Base-by-base conservation (phyloP, 2,113 vertebrate species). In the Actinemys pallida region DNA sequence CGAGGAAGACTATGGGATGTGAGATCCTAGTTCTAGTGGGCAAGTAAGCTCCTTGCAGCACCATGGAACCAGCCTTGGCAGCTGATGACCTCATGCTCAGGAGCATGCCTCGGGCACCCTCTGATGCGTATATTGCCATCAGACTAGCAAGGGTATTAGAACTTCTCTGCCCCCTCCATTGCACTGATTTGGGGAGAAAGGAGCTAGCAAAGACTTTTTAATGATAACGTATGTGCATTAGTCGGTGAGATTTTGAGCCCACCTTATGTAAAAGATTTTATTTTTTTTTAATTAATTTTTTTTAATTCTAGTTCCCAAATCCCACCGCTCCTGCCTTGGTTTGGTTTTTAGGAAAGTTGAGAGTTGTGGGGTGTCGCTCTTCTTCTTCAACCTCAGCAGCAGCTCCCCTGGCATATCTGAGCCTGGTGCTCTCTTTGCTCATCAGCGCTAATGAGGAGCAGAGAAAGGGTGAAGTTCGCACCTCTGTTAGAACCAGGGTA, bases 361-460 rank as follows among this genome's bases (percentile, higher is more conserved):
- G 31, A 69, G 35, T 47, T 78, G 12, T 25, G 42, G 10, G 42
- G 10, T 47, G 24, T 25, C 42, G 6, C 24, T 25, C 25, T 78
- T 78, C 22, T 47, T 45, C 24, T 39, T 87, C 76, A n/a, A 69
- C 62, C 39, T 81, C 3, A 0, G 0, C 0, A 20, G 6, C 39
- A 93, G 80, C 6, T 92, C 45, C 47, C 57, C 39, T 0, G 0
- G 42, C 0, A 1, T 0, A 0, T 1, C 0, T 1, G 25, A 52
- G 76, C 59, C 42, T 27, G 54, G n/a, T 75, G 16, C 47, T 82
- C 53, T 59, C 5, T 11, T 5, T 20, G 54, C 31, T 87, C 35
- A 65, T 1, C 7, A 1, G 25, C 3, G 56, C 2, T 10, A 27
- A 56, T 25, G 62, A 39, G 57, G n/a, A 25, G 53, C 0, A 29